phyloP scores from a whole-genome alignment of 2,888 invertebrate genomes.

The Macaria notata region DNA sequence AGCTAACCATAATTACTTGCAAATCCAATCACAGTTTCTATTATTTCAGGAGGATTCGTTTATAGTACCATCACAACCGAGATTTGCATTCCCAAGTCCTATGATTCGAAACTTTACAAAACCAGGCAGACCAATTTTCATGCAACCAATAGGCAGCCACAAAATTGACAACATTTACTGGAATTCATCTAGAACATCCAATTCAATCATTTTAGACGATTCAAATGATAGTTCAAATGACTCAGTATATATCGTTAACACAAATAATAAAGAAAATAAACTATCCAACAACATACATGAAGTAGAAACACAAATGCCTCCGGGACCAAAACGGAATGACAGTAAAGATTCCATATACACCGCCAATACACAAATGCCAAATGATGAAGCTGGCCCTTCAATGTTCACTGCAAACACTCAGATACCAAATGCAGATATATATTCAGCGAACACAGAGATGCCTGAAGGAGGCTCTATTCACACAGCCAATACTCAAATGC shows the following conservation, averaged over 20 bases:
- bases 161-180: constrained; percentile 61
- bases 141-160: constrained; percentile 53
- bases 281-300: constrained; percentile 40
- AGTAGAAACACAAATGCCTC: constrained; percentile 54
- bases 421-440: neutral
- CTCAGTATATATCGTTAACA: constrained; percentile 37
- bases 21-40: neutral
- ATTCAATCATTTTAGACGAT: constrained; percentile 52
- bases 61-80: constrained; percentile 55
- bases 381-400: neutral
- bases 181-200: constrained; percentile 62
- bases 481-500: constrained; percentile 15
- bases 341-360: constrained; percentile 46
- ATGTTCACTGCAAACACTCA: neutral
- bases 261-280: constrained; percentile 30
- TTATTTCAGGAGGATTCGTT: constrained; percentile 70
- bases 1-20: no score
- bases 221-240: constrained; percentile 45
- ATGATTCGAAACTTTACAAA: constrained; percentile 56
- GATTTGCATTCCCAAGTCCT: constrained; percentile 39
- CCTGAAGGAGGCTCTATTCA: constrained; percentile 11
- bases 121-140: constrained; percentile 51
- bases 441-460: constrained; percentile 4
- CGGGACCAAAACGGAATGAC: constrained; percentile 31
- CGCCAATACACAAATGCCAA: constrained; percentile 29